Evolutionary conservation across 2,113 vertebrate genomes (phyloP).

Genomic region (Phyllostomus discolor): DNA sequence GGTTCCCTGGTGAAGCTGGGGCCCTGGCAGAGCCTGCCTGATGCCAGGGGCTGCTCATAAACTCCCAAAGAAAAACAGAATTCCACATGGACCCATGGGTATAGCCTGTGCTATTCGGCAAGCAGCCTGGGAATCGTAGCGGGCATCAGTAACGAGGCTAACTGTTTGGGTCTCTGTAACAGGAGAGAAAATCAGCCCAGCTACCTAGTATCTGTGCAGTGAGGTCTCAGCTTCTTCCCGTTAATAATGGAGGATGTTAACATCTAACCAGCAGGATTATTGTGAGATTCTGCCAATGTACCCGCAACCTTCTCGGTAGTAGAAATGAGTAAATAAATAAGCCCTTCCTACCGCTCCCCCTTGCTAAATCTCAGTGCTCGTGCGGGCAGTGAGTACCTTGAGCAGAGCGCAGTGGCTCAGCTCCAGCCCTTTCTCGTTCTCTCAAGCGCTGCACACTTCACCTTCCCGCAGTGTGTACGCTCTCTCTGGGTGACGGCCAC

Average conservation of each 20-base stretch:
- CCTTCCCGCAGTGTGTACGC: not conserved
- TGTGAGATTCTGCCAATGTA: not conserved
- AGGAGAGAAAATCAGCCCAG: not conserved
- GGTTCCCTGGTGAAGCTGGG: not conserved
- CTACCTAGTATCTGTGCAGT: not conserved
- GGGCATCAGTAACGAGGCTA: not conserved
- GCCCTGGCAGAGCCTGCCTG: too few species aligned
- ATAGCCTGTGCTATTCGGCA: not conserved
- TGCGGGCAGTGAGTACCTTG: not conserved
- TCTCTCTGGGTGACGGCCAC: not conserved
- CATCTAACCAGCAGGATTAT: not conserved
- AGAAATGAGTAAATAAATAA: not conserved
- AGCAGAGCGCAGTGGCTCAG: rapidly evolving
- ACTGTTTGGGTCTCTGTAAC: not conserved
- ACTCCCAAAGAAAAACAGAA: not conserved
- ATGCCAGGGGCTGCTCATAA: not conserved
- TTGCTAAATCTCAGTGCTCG: not conserved
- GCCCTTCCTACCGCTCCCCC: not conserved
- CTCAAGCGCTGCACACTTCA: not conserved
- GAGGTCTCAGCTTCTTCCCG: not conserved
- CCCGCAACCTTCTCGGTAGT: not conserved
- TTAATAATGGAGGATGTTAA: not conserved
- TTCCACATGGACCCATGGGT: rapidly evolving
- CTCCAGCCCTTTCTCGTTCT: not conserved
- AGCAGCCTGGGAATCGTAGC: not conserved